Base-by-base conservation (phyloP, 2,888 invertebrate species). In the Scaptomyza reducta region DNA sequence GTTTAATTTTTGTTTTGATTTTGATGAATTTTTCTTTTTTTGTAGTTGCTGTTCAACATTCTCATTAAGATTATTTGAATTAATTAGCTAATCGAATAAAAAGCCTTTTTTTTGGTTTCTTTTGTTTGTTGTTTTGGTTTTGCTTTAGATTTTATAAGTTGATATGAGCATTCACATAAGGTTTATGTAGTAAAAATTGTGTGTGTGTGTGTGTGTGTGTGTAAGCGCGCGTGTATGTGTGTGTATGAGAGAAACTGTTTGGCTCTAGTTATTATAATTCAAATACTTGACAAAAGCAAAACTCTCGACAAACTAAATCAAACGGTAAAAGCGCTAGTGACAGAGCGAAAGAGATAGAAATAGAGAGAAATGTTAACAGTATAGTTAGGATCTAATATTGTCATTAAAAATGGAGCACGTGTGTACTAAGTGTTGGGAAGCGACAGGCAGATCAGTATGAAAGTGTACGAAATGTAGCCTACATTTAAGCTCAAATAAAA, bases 121-220 rank as follows among this genome's bases (percentile, higher is more conserved):
- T 57, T 67, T 18, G 50, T 60, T 41, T 22, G 22, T 57, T 58
- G 55, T 29, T 67, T 75, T 44, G 42, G 64, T 71, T 70, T 69
- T 70, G 71, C 50, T 44, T 71, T 46, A n/a, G 49, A 14, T 55
- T 61, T 47, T 64, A 51, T 61, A 64, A 68, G 57, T 88, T 84
- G 88, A 84, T 84, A 88, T 84, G 88, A 87, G 86, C 87, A 77
- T 75, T 84, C 77, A 88, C 88, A 82, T 82, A 76, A 78, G 55
- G 49, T 60, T 73, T 66, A 53, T 77, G 50, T 67, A 60, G 25
- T 72, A 45, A 54, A 66, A 70, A 67, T 56, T 59, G 16, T 16
- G 16, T 38, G 41, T 42, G 27, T 14, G 45, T 51, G 22, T 18
- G 10, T 51, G 27, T 56, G 41, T 61, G 44, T 49, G 55, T 13